These are phyloP conservation scores for Psammodynastes pulverulentus DNA, from an alignment of 2,113 vertebrate genomes.

Conservation along the genomic window DNA sequence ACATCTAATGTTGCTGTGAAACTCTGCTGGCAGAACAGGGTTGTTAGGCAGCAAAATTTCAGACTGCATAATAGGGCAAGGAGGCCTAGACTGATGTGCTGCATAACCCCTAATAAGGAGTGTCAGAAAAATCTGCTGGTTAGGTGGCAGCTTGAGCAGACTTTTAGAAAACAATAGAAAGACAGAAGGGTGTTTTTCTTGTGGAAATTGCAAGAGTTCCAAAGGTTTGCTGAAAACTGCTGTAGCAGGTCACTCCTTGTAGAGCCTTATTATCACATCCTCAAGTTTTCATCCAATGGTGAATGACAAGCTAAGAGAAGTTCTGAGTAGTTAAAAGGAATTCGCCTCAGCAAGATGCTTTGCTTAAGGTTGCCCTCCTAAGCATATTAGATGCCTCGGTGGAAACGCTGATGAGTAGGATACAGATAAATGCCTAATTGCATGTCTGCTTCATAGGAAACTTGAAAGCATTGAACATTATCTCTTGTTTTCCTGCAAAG, in stretches of 20 bases:
- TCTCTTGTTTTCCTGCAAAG: neutral
- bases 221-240: neutral
- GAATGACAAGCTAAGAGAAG: constrained; percentile 1
- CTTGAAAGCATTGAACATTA: neutral
- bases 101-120: neutral
- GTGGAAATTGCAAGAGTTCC: neutral
- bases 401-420: neutral
- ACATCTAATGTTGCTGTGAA: neutral
- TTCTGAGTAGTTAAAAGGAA: constrained; percentile 15
- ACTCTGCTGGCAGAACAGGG: neutral
- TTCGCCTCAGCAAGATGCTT: constrained; percentile 1
- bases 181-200: neutral
- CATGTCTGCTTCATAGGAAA: neutral
- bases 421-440: neutral
- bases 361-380: constrained; percentile 3
- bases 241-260: neutral
- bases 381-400: neutral
- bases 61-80: neutral
- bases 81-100: neutral
- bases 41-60: neutral
- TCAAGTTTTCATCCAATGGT: neutral
- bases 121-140: neutral
- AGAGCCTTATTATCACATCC: neutral
- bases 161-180: neutral
- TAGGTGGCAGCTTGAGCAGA: neutral